Evolutionary conservation across 2,888 invertebrate genomes (phyloP), one percentile per base, ranked within the genome.

Genomic region (Spilarctia lutea): DNA sequence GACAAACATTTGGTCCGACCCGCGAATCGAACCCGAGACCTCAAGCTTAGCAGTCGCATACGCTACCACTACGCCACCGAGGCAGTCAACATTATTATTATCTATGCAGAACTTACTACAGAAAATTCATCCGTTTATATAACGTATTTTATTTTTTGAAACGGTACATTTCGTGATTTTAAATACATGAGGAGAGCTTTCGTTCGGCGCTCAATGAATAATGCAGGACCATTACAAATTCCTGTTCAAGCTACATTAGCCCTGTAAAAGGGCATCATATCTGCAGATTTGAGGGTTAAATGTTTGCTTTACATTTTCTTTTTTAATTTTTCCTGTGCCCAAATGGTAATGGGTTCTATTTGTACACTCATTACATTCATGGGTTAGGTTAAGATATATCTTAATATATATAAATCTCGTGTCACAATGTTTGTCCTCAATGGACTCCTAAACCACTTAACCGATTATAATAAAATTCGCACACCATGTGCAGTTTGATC

Each of bases 171-270:
- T 30, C 8, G 8, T 39, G n/a, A 10, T 65, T 48, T 48, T 33
- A 48, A 67, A 69, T 56, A 35, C n/a, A n/a, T n/a, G 27, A 33
- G 3, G 45, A 65, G 63, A 72, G 68, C 65, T 73, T 74, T 65
- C 56, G 33, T 35, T 73, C 4, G 35, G n/a, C 27, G 35, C 27
- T 13, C 18, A 68, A 68, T 83, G 76, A 81, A 81, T 83, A 75
- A 83, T 83, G 71, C 75, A 81, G 56, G 35, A 39, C 71, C 69
- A 75, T 77, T 74, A 75, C 33, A 73, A 69, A 76, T 79, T 77
- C 75, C 68, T 72, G 73, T 76, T 79, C 66, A 77, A 71, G 77
- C 71, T 72, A 81, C 75, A 79, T 83, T 83, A 76, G 72, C 72
- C 70, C n/a, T n/a, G 52, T 70, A 75, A 75, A 79, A 81, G 65